Conservation (phyloP, 30 jellyfish, hydroid and myxozoan genomes). For the Turritopsis dohrnii region DNA sequence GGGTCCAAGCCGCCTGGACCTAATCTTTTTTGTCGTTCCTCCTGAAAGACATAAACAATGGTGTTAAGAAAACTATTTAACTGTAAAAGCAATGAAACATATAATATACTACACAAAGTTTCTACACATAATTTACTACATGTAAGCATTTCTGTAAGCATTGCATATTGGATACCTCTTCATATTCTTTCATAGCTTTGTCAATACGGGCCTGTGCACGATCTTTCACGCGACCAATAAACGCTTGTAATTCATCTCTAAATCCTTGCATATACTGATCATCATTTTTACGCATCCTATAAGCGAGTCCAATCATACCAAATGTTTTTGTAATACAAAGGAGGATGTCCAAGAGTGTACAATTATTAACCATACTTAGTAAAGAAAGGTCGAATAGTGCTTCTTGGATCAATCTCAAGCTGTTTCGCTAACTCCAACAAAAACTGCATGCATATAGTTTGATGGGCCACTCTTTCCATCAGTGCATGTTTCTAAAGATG, state of each 20-base stretch:
- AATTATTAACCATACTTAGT: constrained; percentile 83
- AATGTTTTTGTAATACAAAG: no score
- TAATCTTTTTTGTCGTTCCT: constrained; percentile 77
- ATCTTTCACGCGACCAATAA: constrained; percentile 75
- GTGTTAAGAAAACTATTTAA: no score
- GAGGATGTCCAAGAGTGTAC: no score
- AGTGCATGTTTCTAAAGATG: constrained; percentile 86
- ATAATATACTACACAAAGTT: no score
- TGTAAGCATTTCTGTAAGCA: not conserved
- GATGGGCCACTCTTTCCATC: constrained; percentile 98
- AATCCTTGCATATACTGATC: constrained; percentile 64
- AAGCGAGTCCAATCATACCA: not conserved
- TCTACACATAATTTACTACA: no score
- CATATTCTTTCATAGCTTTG: constrained; percentile 92
- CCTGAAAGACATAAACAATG: constrained; percentile 38
- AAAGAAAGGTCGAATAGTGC: constrained; percentile 76
- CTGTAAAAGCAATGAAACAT: no score
- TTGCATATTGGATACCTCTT: constrained; percentile 50
- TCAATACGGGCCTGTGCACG: constrained; percentile 95
- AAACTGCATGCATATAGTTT: constrained; percentile 98
- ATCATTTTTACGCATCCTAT: constrained; percentile 76
- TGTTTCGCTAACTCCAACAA: constrained; percentile 88
- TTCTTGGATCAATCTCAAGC: constrained; percentile 78
- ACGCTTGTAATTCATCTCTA: constrained; percentile 63
- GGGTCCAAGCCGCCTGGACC: constrained; percentile 99